Percentiles rank a stretch among this genome's conserved stretches.
Conservation (phyloP, 2,888 invertebrate genomes). For the Parelbella ahira region DNA sequence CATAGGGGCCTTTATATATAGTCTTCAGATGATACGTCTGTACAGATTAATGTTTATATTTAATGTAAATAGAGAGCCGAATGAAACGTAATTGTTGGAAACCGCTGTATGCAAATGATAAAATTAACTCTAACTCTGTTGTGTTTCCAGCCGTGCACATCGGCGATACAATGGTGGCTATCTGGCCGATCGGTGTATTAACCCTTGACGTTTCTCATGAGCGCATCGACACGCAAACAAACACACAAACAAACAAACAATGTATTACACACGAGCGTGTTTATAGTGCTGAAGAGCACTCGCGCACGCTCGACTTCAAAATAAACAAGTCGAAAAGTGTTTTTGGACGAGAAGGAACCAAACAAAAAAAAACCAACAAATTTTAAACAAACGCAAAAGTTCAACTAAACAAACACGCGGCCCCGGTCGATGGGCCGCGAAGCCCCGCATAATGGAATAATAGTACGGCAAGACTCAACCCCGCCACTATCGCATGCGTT, state of each 20-base stretch:
- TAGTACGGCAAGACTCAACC: slow-evolving; percentile 32
- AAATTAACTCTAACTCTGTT: neutral
- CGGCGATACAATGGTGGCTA: slow-evolving; percentile 14
- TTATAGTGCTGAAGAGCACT: slow-evolving; percentile 58
- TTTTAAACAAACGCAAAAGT: slow-evolving; percentile 42
- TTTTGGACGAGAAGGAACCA: slow-evolving; percentile 52
- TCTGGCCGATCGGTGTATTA: slow-evolving; percentile 41
- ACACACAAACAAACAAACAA: slow-evolving; percentile 54
- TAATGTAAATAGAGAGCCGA: too few species aligned
- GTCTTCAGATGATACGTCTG: too few species aligned
- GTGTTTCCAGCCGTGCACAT: neutral
- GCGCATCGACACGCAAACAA: slow-evolving; percentile 40
- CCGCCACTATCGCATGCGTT: slow-evolving; percentile 27
- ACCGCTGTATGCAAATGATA: slow-evolving; percentile 1
- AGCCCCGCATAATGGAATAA: slow-evolving; percentile 38
- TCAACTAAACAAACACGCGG: slow-evolving; percentile 32
- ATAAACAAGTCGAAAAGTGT: slow-evolving; percentile 66
- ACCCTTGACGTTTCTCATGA: slow-evolving; percentile 48
- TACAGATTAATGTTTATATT: too few species aligned
- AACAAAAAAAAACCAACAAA: too few species aligned
- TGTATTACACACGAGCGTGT: slow-evolving; percentile 42
- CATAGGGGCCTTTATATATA: too few species aligned
- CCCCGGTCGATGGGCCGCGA: slow-evolving; percentile 27
- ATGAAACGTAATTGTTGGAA: too few species aligned
- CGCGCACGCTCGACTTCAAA: slow-evolving; percentile 61